phyloP scores from a whole-genome alignment of 2,113 vertebrate genomes.

The Tichodroma muraria region DNA sequence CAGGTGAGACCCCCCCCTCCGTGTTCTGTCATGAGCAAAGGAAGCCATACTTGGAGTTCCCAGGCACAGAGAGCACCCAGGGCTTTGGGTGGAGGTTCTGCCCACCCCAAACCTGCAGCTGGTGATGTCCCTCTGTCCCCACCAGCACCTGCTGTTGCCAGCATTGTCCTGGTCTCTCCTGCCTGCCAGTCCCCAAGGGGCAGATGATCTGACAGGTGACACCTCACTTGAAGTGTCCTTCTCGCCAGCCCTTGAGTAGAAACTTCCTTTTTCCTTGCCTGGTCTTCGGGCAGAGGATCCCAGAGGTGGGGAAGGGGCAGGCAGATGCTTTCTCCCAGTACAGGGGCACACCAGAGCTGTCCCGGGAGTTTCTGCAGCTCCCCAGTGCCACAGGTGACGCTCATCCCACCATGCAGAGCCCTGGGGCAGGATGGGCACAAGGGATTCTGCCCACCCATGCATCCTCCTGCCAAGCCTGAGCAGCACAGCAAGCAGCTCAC shows the following conservation, averaged over 20 bases:
- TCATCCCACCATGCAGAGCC: background rate
- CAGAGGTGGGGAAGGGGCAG: background rate
- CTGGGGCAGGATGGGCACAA: accelerated
- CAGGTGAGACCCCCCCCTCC: background rate
- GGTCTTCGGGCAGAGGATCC: background rate
- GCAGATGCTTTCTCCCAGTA: background rate
- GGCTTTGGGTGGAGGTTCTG: background rate
- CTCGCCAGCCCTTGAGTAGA: background rate
- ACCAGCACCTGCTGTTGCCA: background rate
- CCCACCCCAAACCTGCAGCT: background rate
- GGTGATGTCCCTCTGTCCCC: background rate
- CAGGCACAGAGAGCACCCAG: background rate
- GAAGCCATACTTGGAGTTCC: background rate
- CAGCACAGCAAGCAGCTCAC: background rate
- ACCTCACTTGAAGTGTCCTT: background rate
- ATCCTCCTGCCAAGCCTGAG: accelerated
- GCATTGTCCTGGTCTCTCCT: background rate
- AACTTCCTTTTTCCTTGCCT: background rate
- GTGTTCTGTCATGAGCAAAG: accelerated
- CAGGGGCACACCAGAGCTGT: background rate
- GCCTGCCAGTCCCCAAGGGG: background rate
- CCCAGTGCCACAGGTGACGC: accelerated
- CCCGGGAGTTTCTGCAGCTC: background rate
- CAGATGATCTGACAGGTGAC: background rate
- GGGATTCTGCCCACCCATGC: background rate